Evolutionary conservation across 2,797 vertebrate species (phyloP).

Genomic region (Melopsittacus undulatus): DNA sequence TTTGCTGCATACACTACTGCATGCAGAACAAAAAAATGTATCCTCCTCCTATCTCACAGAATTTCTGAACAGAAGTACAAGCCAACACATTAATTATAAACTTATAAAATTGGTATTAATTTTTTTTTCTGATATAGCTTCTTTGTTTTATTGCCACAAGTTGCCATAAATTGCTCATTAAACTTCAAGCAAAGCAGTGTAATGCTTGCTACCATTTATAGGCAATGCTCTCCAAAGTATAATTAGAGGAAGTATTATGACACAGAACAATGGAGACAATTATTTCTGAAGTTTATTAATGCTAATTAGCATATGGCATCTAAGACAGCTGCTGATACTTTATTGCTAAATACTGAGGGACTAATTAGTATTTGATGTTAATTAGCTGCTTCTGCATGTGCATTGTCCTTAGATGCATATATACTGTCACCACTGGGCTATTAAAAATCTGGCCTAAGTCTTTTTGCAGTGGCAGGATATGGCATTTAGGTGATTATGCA

Average conservation of each 20-base stretch:
- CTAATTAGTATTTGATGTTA: conserved; percentile 84
- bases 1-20: neutral
- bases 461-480: conserved; percentile 34
- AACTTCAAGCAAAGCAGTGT: conserved; percentile 70
- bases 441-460: conserved; percentile 68
- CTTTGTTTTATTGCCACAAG: conserved; percentile 57
- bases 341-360: conserved; percentile 84
- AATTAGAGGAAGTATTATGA: conserved; percentile 82
- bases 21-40: neutral
- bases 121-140: conserved; percentile 44
- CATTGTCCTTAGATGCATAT: conserved; percentile 71
- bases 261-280: conserved; percentile 84
- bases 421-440: conserved; percentile 59
- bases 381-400: conserved; percentile 78
- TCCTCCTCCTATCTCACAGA: neutral
- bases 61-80: conserved; percentile 23
- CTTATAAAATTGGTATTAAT: conserved; percentile 58
- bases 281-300: conserved; percentile 87
- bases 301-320: conserved; percentile 85
- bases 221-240: conserved; percentile 78
- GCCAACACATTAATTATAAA: conserved; percentile 61
- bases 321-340: conserved; percentile 85
- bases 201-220: conserved; percentile 77
- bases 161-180: conserved; percentile 79
- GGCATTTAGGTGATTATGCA: conserved; percentile 47